These are phyloP conservation scores for Callyntrura sp. DNA, from an alignment of 2,888 invertebrate species.

Conservation along the genomic window DNA sequence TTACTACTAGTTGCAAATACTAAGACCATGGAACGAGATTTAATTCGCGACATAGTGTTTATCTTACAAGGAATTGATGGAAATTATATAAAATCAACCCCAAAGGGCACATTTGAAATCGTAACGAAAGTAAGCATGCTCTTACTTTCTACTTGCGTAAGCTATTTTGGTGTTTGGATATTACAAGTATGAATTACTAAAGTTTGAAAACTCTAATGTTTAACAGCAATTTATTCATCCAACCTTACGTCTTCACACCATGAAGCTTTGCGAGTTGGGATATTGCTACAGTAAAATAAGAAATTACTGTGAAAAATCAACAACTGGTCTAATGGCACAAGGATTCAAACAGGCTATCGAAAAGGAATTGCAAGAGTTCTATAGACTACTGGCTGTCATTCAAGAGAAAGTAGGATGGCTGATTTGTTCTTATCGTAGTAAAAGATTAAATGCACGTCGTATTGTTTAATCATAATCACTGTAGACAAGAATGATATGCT, in stretches of 20 bases:
- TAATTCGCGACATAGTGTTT: constrained; percentile 90
- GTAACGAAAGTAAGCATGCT: constrained; percentile 83
- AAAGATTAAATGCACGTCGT: background rate
- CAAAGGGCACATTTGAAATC: constrained; percentile 84
- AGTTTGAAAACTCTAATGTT: background rate
- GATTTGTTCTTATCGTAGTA: too few species aligned
- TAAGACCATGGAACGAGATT: constrained; percentile 84
- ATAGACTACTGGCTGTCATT: constrained; percentile 93
- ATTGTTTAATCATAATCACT: too few species aligned
- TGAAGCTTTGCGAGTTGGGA: constrained; percentile 94
- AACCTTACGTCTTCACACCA: constrained; percentile 89
- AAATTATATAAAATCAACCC: constrained; percentile 89
- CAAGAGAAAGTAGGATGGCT: constrained; percentile 93
- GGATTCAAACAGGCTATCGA: constrained; percentile 94
- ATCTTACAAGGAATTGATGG: constrained; percentile 96
- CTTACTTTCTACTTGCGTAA: too few species aligned
- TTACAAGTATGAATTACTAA: too few species aligned
- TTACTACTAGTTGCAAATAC: constrained; percentile 56
- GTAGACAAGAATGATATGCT: background rate
- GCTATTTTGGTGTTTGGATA: too few species aligned
- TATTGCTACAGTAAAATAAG: constrained; percentile 93
- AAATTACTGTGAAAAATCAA: constrained; percentile 91
- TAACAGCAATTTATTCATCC: constrained; percentile 85
- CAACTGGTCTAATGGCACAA: constrained; percentile 92
- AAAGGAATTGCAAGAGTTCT: constrained; percentile 94